phyloP scores from a whole-genome alignment of 1,140 invertebrate species.

The Conus betulinus region DNA sequence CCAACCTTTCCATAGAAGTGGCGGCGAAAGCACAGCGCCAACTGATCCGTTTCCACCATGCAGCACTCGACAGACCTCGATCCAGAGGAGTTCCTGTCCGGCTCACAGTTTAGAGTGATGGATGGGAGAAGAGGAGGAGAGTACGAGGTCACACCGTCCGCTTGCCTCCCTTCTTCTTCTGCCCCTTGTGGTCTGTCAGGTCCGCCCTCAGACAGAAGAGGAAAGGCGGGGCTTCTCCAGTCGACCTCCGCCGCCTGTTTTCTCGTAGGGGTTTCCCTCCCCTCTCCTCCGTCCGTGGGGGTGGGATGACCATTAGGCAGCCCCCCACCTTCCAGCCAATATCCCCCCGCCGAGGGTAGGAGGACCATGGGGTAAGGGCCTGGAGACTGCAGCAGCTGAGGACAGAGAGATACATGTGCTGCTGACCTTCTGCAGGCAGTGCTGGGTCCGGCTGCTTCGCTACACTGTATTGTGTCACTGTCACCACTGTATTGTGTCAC shows the following conservation, averaged over 20 bases:
- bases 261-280: too few relatives aligned
- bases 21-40: constrained; percentile 91
- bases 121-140: not conserved
- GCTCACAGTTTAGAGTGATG: not conserved
- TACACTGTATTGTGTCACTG: too few relatives aligned
- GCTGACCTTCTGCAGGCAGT: too few relatives aligned
- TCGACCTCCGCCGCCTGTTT: too few relatives aligned
- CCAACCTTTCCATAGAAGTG: constrained; percentile 93
- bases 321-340: constrained; percentile 90
- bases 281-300: too few relatives aligned
- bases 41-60: constrained; percentile 96
- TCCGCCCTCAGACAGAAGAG: not conserved
- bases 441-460: too few relatives aligned
- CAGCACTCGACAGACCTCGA: constrained; percentile 24
- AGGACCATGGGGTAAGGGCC: constrained; percentile 91
- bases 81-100: not conserved
- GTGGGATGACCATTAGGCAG: too few relatives aligned
- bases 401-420: too few relatives aligned
- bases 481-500: too few relatives aligned
- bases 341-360: constrained; percentile 87
- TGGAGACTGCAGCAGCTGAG: constrained; percentile 76
- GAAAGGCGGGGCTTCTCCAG: not conserved
- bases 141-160: not conserved
- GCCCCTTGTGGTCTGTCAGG: too few relatives aligned
- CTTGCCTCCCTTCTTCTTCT: too few relatives aligned